Conservation (phyloP, 1,140 invertebrate genomes). For the Drosophila takahashii region DNA sequence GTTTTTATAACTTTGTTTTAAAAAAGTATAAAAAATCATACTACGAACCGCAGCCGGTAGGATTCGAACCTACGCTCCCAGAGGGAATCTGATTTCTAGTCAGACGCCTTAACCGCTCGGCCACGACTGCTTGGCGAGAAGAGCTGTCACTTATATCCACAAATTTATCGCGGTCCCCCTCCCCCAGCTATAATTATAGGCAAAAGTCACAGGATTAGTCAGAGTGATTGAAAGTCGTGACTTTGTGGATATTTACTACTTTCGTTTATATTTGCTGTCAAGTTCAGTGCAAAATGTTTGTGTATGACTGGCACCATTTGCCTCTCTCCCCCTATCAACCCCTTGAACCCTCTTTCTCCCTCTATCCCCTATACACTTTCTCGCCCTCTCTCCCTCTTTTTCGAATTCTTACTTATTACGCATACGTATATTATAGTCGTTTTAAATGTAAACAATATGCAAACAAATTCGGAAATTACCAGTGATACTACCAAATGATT, state of each 20-base stretch:
- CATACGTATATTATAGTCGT: slow-evolving; percentile 1
- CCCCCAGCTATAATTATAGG: neutral
- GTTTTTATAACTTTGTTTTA: neutral
- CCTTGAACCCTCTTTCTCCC: neutral
- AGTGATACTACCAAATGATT: neutral
- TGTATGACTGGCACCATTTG: too few species aligned
- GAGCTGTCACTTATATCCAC: neutral
- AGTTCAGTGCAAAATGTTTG: neutral
- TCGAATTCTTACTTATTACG: slow-evolving; percentile 9
- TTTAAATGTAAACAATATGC: neutral
- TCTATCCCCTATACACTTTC: neutral
- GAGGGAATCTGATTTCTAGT: slow-evolving; percentile 94
- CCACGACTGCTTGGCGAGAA: slow-evolving; percentile 88
- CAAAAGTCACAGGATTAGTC: neutral
- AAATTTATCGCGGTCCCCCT: neutral
- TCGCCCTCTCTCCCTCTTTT: slow-evolving; percentile 11
- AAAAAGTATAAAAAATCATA: neutral
- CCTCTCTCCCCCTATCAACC: neutral
- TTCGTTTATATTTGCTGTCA: neutral
- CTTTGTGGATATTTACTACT: neutral
- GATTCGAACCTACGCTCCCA: slow-evolving; percentile 94
- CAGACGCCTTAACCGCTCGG: slow-evolving; percentile 94
- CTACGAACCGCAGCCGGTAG: slow-evolving; percentile 92
- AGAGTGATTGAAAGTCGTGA: neutral
- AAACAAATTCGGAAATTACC: neutral